Percentiles rank a stretch among this genome's conserved stretches.
Conservation (phyloP, 2,888 invertebrate genomes). For the Eristalinus aeneus region DNA sequence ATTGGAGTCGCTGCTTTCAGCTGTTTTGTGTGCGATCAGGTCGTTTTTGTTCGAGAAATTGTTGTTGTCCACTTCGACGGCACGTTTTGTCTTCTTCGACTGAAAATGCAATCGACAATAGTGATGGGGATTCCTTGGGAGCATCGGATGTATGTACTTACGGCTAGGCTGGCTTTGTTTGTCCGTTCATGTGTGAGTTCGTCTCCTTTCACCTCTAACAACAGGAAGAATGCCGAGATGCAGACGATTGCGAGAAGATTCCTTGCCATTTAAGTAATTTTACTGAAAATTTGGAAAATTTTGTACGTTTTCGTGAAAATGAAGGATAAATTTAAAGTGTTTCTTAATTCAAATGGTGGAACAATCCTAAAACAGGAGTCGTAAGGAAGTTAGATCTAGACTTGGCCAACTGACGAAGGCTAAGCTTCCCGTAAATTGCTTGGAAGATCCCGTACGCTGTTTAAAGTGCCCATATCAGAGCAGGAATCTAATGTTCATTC, state of each 20-base stretch:
- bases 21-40: background rate
- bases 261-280: conserved; percentile 42
- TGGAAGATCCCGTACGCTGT: no score
- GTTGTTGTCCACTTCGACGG: conserved; percentile 20
- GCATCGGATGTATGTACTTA: background rate
- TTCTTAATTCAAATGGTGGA: no score
- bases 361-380: no score
- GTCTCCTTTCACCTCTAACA: conserved; percentile 28
- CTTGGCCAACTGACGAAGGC: no score
- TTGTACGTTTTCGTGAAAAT: no score
- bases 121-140: background rate
- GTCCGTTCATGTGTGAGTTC: conserved; percentile 12
- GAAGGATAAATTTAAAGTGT: no score
- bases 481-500: no score
- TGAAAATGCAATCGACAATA: background rate
- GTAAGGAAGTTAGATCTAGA: no score
- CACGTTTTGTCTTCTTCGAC: conserved; percentile 56
- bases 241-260: conserved; percentile 45
- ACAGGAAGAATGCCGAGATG: conserved; percentile 35
- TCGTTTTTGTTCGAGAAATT: conserved; percentile 37
- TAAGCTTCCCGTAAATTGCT: no score
- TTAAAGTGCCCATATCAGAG: no score
- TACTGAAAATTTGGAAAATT: conserved; percentile 20
- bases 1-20: conserved; percentile 37
- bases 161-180: conserved; percentile 20